Evolutionary conservation across 2,888 invertebrate genomes (phyloP), one percentile per base, ranked within the genome.

Genomic region (Chydorus sphaericus): DNA sequence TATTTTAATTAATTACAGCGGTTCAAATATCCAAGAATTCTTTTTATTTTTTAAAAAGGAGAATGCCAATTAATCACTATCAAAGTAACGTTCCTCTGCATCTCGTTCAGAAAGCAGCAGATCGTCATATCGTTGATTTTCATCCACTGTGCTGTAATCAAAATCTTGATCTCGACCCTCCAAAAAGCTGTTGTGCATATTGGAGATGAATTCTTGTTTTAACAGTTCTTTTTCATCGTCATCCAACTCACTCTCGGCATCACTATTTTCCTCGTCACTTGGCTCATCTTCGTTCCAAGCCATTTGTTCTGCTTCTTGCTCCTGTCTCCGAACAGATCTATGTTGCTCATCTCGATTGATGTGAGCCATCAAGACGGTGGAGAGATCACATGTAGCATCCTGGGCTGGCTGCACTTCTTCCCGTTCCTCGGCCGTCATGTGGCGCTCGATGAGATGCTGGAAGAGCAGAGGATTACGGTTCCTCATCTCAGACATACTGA

Each of bases 401-500:
- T 39, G 18, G 10, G 33, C 33, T 36, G 18, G 33, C 10, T 33
- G 20, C 20, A 36, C 52, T 20, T 36, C 18, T 44, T 44, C 26
- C 75, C 74, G 80, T 67, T 93, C 89, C 30, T 82, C 79, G 57
- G 83, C 80, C 3, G 83, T 81, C 61, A 93, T 69, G 69, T 85
- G 91, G 65, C 83, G 85, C 0, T 92, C 94, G 44, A 96, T 76
- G 62, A 96, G 73, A 65, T 92, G 85, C 61, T 94, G 88, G 71
- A 89, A 96, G 0, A 94, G 70, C 54, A 87, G 73, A 1, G 94
- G 96, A 69, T 91, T 88, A 58, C 96, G 73, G 62, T 80, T 82
- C 80, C 90, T 88, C 94, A 96, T 96, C 74, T 90, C 86, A 59
- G 79, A 80, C 68, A 94, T 92, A 67, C 84, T 84, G 65, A 96